phyloP scores from a whole-genome alignment of 2,113 vertebrate genomes.

The Coptodon bakossiorum region DNA sequence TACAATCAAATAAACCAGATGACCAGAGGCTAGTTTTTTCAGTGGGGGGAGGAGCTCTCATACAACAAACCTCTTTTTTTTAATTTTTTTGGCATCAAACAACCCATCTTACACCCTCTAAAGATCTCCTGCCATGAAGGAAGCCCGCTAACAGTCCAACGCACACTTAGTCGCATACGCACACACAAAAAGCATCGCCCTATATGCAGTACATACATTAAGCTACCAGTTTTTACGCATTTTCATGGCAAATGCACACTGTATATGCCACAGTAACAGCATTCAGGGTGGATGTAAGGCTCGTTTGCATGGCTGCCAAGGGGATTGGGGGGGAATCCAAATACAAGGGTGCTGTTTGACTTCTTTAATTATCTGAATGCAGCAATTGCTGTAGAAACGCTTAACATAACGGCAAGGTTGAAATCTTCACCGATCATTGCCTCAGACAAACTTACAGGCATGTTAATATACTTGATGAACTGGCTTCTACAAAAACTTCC shows the following conservation, averaged over 20 bases:
- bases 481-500: background rate
- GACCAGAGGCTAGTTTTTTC: constrained; percentile 68
- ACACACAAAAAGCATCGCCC: background rate
- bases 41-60: constrained; percentile 65
- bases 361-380: background rate
- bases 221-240: background rate
- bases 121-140: background rate
- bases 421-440: background rate
- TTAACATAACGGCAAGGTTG: background rate
- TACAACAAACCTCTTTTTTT: background rate
- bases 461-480: constrained; percentile 33
- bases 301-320: constrained; percentile 1
- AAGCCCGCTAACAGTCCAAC: background rate
- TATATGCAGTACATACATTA: background rate
- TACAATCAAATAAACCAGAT: constrained; percentile 65
- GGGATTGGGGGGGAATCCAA: background rate
- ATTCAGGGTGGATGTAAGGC: background rate
- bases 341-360: constrained; percentile 3
- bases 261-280: background rate
- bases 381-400: background rate
- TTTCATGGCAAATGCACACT: background rate
- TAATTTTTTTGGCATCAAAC: background rate
- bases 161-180: background rate
- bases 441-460: constrained; percentile 26
- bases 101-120: background rate